These are phyloP conservation scores for Lepus townsendii DNA, from an alignment of 2,797 vertebrate genomes.

Conservation along the genomic window DNA sequence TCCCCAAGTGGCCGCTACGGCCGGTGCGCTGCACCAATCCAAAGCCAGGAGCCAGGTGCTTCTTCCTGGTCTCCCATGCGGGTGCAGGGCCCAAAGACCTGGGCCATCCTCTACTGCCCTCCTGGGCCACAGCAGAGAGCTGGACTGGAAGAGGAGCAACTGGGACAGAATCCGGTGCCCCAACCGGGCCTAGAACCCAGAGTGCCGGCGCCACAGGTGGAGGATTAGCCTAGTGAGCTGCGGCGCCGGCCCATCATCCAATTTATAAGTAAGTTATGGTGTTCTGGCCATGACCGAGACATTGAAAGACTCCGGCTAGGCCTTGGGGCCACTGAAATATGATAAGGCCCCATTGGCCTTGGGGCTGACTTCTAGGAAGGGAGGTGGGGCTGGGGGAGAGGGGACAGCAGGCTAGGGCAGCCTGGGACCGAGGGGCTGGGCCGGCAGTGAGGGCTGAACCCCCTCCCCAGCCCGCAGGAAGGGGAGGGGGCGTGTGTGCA, in stretches of 20 bases:
- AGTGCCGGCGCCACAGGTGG: too few species aligned
- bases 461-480: background rate
- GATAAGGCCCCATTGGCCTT: background rate
- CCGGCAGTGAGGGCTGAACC: background rate
- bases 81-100: too few species aligned
- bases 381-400: background rate
- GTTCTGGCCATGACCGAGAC: constrained; percentile 27
- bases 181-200: too few species aligned
- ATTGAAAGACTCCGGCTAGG: background rate
- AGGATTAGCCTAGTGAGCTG: too few species aligned
- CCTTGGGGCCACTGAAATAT: background rate
- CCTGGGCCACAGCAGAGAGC: too few species aligned
- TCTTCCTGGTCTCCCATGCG: too few species aligned
- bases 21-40: too few species aligned
- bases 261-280: constrained; percentile 53
- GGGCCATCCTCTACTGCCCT: too few species aligned
- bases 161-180: too few species aligned
- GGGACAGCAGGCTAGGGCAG: background rate
- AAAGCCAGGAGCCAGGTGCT: too few species aligned
- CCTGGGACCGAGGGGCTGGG: background rate
- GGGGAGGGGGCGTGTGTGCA: background rate
- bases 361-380: background rate
- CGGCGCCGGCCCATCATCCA: background rate
- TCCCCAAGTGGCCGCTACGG: too few species aligned
- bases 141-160: too few species aligned